Base-by-base conservation (phyloP, 2,113 vertebrate species). In the Pollimyrus isidori region DNA sequence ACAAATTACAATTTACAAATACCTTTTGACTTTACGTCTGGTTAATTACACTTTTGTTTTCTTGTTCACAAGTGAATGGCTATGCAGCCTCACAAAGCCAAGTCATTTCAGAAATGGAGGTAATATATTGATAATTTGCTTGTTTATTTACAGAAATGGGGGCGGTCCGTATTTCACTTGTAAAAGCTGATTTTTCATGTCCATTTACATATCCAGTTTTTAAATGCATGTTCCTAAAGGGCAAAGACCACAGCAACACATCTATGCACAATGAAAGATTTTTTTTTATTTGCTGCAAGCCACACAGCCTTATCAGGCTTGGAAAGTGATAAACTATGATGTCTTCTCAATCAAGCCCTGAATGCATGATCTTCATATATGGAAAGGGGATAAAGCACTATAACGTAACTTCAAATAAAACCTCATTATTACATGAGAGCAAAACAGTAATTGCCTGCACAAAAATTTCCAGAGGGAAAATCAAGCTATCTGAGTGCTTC, bases 371-470 rank as follows among this genome's bases (percentile, higher is more conserved):
- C 85, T 53, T 86, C 13, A 26, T 35, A 58, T 84, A 53, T 39
- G 9, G 53, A 19, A 56, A 7, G 26, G 17, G 39, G 5, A 30
- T 53, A 30, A 82, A 52, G 30, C 30, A 11, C 73, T 49, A 52
- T 39, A 85, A 39, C 42, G n/a, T 21, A 39, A 89, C 21, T 46
- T 50, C 52, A 82, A 15, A 42, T 49, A 89, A 82, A 89, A 85
- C 58, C 87, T 73, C 21, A 62, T 89, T 89, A 45, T 90, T 56
- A 88, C 90, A 76, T 53, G 87, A 53, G 56, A 90, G 88, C 39
- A 86, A 53, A 90, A 80, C 84, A 58, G 83, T 87, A 86, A 89
- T 86, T 88, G 87, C 82, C 82, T 87, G 87, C 46, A 88, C 26
- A 23, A 84, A 65, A 90, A 73, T 46, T 35, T 58, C 80, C 80